Evolutionary conservation across 2,113 vertebrate genomes (phyloP), one percentile per base, ranked within the genome.

Genomic region (Sebastes fasciatus): DNA sequence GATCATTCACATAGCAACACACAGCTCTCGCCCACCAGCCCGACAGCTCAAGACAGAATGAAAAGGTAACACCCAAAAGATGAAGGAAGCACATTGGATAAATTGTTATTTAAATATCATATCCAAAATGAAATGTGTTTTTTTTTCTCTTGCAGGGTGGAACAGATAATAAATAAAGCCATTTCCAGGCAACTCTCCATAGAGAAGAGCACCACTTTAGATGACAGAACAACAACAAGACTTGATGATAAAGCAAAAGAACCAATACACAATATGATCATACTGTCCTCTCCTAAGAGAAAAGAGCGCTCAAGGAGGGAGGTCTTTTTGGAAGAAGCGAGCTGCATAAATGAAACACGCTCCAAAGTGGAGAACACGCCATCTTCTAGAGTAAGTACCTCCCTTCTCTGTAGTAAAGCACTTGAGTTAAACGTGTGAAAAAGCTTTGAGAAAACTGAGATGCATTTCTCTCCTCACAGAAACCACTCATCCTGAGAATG

Each of bases 401-500:
- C 23, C 1, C 23, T 23, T 42, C 49, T 2, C 13, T 23, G 14
- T 54, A 34, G 3, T 40, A 45, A 55, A 85, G 58, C 46, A 54
- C 11, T 80, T 6, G 13, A 42, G 7, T n/a, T 42, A 64, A 43
- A 45, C 17, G 10, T 12, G 17, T 12, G 42, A 19, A 64, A 64
- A n/a, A 5, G 16, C 7, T 8, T 61, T 8, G 14, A 3, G 8
- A 40, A 61, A 73, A 54, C 19, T 87, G 42, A 86, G 40, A 52
- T 62, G 3, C 23, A 45, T 77, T 75, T 70, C 34, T 82, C 61
- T 70, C 14, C 43, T 67, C 60, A 49, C 68, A 96, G 94, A 95
- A 81, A 80, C 90, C 94, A 0, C 4, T 94, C 40, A 94, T 94
- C 52, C 55, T 95, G 73, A 91, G 66, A 21, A 7, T 93, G 73